Conservation (phyloP, 2,113 vertebrate genomes). For the Menidia beryllina region DNA sequence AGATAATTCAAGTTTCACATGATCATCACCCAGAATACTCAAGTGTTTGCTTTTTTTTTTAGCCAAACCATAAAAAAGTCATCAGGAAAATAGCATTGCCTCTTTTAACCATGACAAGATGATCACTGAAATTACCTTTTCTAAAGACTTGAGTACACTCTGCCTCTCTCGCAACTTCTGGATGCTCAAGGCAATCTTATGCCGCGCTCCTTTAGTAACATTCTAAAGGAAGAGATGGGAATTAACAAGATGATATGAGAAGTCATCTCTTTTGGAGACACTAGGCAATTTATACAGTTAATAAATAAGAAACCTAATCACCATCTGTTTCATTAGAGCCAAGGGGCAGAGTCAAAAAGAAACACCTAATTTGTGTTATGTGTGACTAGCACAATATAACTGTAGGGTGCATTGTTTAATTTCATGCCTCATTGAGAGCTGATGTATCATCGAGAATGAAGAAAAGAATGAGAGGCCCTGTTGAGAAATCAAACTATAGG, state of each 20-base stretch:
- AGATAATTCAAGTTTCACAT: constrained; percentile 16
- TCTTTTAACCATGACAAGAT: neutral
- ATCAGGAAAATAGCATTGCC: neutral
- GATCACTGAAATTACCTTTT: constrained; percentile 84
- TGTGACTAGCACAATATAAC: constrained; percentile 58
- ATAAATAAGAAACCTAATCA: constrained; percentile 70
- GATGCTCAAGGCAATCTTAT: constrained; percentile 95
- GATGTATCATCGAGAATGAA: constrained; percentile 66
- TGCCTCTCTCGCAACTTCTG: constrained; percentile 93
- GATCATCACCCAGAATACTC: neutral
- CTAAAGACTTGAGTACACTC: constrained; percentile 90
- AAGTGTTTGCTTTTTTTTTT: neutral
- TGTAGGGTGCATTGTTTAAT: constrained; percentile 66
- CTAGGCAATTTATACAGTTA: constrained; percentile 52
- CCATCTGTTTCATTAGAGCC: constrained; percentile 67
- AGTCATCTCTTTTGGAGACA: constrained; percentile 41
- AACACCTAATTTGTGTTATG: constrained; percentile 51
- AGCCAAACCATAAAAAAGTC: constrained; percentile 4
- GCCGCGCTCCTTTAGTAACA: constrained; percentile 94
- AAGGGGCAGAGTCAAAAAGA: constrained; percentile 46
- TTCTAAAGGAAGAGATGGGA: constrained; percentile 78
- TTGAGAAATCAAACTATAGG: constrained; percentile 41
- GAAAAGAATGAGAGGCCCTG: constrained; percentile 50
- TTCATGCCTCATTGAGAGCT: constrained; percentile 75
- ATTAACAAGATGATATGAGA: constrained; percentile 28